Base-by-base conservation (phyloP, 2,113 vertebrate genomes). In the Cottus gobio region DNA sequence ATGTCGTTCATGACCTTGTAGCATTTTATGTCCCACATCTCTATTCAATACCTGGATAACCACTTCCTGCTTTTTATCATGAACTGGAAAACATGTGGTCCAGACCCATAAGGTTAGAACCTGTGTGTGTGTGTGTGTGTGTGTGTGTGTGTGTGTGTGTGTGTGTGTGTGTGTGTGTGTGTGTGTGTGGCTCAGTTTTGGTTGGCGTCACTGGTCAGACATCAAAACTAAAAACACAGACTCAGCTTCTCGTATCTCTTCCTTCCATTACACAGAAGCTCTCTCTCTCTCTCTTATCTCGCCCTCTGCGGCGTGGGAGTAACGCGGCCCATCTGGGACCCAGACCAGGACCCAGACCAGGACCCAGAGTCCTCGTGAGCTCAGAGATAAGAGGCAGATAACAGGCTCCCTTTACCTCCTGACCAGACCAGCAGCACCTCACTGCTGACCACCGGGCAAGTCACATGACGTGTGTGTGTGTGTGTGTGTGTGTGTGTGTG, bases 381-480 rank as follows among this genome's bases (percentile, higher is more conserved):
- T 84, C 86, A 89, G 42, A 82, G 89, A 92, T 90, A 86, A 90
- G 57, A 34, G 3, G 34, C 68, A 66, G 86, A 90, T 84, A 87
- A 70, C 20, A 12, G 6, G 18, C 4, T 42, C 56, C 56, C 20
- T 11, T 39, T n/a, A 39, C 30, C 56, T n/a, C n/a, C 54, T 12
- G 42, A 75, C 44, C 68, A 75, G 77, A 82, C 56, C n/a, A n/a
- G n/a, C n/a, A n/a, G n/a, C n/a, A n/a, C n/a, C n/a, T n/a, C n/a
- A n/a, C n/a, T 52, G 3, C 50, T 54, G 50, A 54, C 22, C 9
- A 24, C 11, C 54, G 11, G n/a, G 48, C 48, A 24, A 56, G 54
- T 42, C 39, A 42, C 39, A 42, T 56, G 54, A 52, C 22, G 9
- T 24, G 52, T 26, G n/a, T n/a, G n/a, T n/a, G 10, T 2, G n/a